Conservation (phyloP, 1,140 invertebrate genomes). For the Spodoptera litura region DNA sequence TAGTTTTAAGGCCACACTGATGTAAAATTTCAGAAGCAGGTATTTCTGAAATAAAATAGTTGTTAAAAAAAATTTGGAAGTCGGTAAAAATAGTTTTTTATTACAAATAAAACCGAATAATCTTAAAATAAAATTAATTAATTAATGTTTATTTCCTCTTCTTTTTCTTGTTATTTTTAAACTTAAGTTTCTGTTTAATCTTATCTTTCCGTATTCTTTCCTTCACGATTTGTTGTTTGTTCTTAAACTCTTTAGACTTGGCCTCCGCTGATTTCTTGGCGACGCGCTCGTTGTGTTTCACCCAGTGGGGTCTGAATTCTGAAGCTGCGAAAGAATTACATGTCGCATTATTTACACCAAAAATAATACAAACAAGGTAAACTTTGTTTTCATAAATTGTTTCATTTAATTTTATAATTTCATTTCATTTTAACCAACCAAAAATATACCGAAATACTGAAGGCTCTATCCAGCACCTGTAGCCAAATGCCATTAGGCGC, state of each 20-base stretch:
- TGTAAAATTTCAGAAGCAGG: too few relatives aligned
- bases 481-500: too few relatives aligned
- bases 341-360: too few relatives aligned
- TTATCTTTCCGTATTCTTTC: constrained; percentile 82
- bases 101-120: background rate
- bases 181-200: constrained; percentile 78
- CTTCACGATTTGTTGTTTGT: constrained; percentile 85
- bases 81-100: background rate
- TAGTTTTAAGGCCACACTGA: too few relatives aligned
- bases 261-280: constrained; percentile 76
- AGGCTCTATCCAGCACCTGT: too few relatives aligned
- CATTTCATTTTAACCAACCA: too few relatives aligned
- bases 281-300: constrained; percentile 83
- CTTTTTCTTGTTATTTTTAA: constrained; percentile 70
- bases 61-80: too few relatives aligned
- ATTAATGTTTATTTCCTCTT: constrained; percentile 55
- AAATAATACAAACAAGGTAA: too few relatives aligned
- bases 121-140: background rate
- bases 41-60: too few relatives aligned
- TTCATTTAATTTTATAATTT: too few relatives aligned
- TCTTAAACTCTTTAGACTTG: constrained; percentile 73
- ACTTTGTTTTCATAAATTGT: too few relatives aligned
- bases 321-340: constrained; percentile 65
- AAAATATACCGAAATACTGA: too few relatives aligned
- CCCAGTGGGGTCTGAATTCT: constrained; percentile 84